Evolutionary conservation across 2,113 vertebrate species (phyloP).

Genomic region (Neotragus pygmaeus): DNA sequence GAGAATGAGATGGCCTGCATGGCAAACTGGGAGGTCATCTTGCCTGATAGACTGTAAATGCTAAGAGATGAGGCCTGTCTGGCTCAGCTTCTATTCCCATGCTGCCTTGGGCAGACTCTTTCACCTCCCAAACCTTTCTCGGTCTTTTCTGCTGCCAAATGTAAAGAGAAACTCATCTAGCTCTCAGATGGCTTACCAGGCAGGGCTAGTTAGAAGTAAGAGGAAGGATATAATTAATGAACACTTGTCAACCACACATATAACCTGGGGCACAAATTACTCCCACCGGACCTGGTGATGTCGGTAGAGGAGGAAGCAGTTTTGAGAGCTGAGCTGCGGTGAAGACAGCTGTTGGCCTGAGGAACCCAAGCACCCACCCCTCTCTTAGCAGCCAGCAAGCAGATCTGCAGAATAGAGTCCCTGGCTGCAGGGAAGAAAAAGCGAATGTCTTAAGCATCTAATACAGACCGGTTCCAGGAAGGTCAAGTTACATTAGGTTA

Average conservation of each 20-base stretch:
- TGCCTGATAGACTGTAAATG: neutral
- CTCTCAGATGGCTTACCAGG: neutral
- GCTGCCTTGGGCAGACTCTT: neutral
- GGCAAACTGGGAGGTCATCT: neutral
- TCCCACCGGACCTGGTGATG: neutral
- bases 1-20: neutral
- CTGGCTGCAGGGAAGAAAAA: neutral
- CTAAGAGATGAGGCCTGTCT: neutral
- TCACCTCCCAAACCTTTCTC: conserved; percentile 22
- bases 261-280: neutral
- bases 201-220: neutral
- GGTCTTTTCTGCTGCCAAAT: neutral
- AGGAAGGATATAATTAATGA: neutral
- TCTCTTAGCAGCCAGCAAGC: neutral
- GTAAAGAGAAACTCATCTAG: neutral
- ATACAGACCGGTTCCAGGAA: neutral
- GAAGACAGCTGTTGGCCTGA: neutral
- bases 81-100: neutral
- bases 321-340: rapidly evolving
- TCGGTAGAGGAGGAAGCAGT: neutral
- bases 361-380: too few relatives aligned
- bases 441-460: neutral
- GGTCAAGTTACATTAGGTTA: rapidly evolving
- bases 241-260: neutral
- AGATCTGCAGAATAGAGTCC: neutral